A percentile compares a stretch with the other conserved stretches of the same genome.
These are phyloP conservation scores for Teleogryllus occipitalis DNA, from an alignment of 1,140 invertebrate genomes.

Conservation along the genomic window DNA sequence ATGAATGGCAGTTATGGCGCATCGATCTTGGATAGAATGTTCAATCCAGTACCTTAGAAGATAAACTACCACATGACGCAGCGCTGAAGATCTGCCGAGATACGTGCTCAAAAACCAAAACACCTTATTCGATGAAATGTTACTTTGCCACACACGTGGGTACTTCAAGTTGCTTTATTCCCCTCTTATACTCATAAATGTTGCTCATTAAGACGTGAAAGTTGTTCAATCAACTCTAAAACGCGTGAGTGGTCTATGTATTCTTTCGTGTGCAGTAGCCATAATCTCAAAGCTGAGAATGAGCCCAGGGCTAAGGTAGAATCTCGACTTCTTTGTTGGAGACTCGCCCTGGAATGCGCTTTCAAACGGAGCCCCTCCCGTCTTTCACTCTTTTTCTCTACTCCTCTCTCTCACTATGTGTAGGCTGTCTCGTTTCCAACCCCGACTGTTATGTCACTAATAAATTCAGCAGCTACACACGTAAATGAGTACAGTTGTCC, in stretches of 20 bases:
- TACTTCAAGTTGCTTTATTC: too few relatives aligned
- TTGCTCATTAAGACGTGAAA: conserved; percentile 1
- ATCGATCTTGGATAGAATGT: too few relatives aligned
- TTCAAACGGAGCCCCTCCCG: background rate
- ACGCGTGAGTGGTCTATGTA: background rate
- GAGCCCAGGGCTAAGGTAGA: background rate
- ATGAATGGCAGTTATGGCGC: too few relatives aligned
- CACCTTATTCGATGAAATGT: too few relatives aligned
- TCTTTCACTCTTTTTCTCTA: background rate
- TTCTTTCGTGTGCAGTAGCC: background rate
- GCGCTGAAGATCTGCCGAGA: too few relatives aligned
- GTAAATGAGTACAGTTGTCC: background rate
- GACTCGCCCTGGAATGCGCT: background rate
- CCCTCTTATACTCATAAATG: background rate
- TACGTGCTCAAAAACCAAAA: too few relatives aligned
- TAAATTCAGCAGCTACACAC: background rate
- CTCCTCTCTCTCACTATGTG: background rate
- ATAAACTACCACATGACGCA: too few relatives aligned
- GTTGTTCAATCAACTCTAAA: background rate
- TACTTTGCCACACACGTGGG: too few relatives aligned
- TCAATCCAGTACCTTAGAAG: too few relatives aligned
- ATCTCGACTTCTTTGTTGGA: background rate
- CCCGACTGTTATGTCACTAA: background rate
- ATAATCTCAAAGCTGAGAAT: background rate
- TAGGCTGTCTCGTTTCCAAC: background rate